phyloP scores from a whole-genome alignment of 2,888 invertebrate genomes.

The Tortrix viridana region DNA sequence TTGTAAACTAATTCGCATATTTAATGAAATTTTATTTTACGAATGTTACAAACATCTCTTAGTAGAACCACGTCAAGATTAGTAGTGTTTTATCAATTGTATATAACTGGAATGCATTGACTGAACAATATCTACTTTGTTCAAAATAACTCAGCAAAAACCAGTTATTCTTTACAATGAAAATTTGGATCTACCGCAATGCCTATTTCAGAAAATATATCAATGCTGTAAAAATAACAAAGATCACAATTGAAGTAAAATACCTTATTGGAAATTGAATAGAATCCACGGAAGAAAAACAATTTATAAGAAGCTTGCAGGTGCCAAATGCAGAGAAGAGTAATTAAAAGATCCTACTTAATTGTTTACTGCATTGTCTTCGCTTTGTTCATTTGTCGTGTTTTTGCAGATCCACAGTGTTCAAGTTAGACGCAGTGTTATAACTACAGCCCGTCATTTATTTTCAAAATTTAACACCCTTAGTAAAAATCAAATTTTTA shows the following conservation, averaged over 20 bases:
- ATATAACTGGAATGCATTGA: too few species aligned
- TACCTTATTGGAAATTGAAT: conserved; percentile 6
- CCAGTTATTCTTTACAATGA: too few species aligned
- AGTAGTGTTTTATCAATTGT: too few species aligned
- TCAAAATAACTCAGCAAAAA: too few species aligned
- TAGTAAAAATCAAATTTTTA: neutral
- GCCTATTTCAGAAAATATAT: too few species aligned
- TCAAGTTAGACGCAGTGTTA: conserved; percentile 6
- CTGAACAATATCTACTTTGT: too few species aligned
- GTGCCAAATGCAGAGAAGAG: conserved; percentile 30
- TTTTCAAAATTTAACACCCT: neutral
- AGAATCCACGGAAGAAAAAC: conserved; percentile 14
- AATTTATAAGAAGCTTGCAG: conserved; percentile 24
- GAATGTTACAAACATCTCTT: too few species aligned
- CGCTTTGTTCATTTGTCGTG: conserved; percentile 28
- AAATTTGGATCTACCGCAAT: too few species aligned
- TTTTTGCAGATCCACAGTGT: conserved; percentile 14
- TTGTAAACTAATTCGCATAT: too few species aligned
- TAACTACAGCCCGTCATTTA: neutral
- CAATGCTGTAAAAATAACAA: neutral
- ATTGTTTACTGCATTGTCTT: conserved; percentile 37
- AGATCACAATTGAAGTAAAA: neutral
- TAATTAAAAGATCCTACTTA: conserved; percentile 35
- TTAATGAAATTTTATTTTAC: too few species aligned
- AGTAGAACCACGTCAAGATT: too few species aligned